Conservation (phyloP, 2,113 vertebrate genomes). For the Protobothrops flavoviridis region DNA sequence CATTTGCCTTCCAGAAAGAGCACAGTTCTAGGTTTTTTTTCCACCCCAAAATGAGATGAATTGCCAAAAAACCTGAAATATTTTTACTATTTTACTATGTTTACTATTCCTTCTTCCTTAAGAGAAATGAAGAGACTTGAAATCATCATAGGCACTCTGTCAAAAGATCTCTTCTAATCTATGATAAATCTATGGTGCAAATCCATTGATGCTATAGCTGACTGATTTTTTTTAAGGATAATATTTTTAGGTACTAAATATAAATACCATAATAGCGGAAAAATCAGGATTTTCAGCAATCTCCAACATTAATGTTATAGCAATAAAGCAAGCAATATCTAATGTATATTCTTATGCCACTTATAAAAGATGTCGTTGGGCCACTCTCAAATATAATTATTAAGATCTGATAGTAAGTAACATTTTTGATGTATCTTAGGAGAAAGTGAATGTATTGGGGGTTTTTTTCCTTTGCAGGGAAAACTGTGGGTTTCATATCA, state of each 20-base stretch:
- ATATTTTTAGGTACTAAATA: not conserved
- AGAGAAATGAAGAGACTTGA: not conserved
- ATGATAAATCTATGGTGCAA: not conserved
- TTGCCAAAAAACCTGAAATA: not conserved
- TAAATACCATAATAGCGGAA: not conserved
- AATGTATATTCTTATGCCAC: not conserved
- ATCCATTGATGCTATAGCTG: not conserved
- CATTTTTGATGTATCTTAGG: not conserved
- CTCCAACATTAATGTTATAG: not conserved
- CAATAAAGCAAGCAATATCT: not conserved
- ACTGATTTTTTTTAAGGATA: not conserved
- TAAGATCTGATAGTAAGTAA: not conserved
- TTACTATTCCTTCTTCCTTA: too few species aligned
- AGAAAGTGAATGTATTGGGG: not conserved
- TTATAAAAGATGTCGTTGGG: not conserved
- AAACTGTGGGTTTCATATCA: conserved; percentile 39
- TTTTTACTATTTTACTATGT: too few species aligned
- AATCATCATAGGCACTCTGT: not conserved
- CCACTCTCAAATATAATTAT: not conserved
- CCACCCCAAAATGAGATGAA: not conserved
- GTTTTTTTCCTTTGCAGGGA: conserved; percentile 37
- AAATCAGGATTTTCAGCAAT: not conserved
- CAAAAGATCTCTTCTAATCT: not conserved
- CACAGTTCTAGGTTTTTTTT: conserved; percentile 13
- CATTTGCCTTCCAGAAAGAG: not conserved